Evolutionary conservation across 2,797 vertebrate species (phyloP).

Genomic region (Oophaga sylvatica): DNA sequence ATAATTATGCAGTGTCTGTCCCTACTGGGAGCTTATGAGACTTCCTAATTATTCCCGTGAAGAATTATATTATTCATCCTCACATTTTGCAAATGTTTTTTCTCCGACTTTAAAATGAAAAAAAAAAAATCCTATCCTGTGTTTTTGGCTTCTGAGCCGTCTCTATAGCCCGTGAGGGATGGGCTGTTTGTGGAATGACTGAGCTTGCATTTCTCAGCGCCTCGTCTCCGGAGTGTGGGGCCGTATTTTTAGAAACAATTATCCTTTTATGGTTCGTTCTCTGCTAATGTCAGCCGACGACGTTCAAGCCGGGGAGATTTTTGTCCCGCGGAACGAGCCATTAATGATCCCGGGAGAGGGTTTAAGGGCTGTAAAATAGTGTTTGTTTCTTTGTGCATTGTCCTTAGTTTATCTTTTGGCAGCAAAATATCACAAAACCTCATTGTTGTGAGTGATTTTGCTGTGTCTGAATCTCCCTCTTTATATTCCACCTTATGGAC

Average conservation of each 20-base stretch:
- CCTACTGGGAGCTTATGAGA: neutral
- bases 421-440: neutral
- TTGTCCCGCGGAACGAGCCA: constrained; percentile 1
- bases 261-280: constrained; percentile 40
- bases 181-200: constrained; percentile 23
- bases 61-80: neutral
- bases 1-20: neutral
- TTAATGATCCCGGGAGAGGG: constrained; percentile 31
- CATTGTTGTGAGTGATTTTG: constrained; percentile 23
- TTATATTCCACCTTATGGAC: neutral
- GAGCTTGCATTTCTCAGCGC: constrained; percentile 21
- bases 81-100: neutral
- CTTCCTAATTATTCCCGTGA: neutral
- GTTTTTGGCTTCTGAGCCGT: constrained; percentile 4
- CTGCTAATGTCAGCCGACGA: neutral
- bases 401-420: neutral
- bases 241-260: constrained; percentile 54
- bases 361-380: constrained; percentile 4
- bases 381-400: neutral
- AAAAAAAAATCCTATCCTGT: neutral
- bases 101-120: neutral
- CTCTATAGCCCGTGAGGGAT: neutral
- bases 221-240: neutral
- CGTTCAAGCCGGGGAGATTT: neutral
- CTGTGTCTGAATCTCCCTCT: constrained; percentile 17